These are phyloP conservation scores for Sphaeridia pumilis DNA, from an alignment of 2,888 invertebrate species.

Conservation along the genomic window DNA sequence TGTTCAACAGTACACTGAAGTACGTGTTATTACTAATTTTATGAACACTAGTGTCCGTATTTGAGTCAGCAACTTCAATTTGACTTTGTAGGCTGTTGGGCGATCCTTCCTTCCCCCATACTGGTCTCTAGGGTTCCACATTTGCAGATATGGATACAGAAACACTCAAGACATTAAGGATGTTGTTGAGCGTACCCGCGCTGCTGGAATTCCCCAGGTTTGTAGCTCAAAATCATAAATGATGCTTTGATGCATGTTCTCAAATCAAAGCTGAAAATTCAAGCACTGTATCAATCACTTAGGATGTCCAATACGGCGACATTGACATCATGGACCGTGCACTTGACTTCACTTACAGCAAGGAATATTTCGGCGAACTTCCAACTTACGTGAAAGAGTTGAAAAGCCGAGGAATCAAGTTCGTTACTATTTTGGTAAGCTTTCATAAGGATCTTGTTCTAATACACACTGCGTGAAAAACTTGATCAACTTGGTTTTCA, in stretches of 20 bases:
- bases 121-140: conserved; percentile 79
- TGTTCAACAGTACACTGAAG: conserved; percentile 52
- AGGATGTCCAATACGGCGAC: conserved; percentile 35
- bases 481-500: neutral
- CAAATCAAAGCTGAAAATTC: neutral
- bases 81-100: conserved; percentile 46
- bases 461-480: neutral
- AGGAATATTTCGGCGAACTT: conserved; percentile 49
- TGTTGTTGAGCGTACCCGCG: conserved; percentile 55
- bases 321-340: conserved; percentile 40
- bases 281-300: neutral
- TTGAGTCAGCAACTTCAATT: no score
- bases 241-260: neutral
- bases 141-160: conserved; percentile 59
- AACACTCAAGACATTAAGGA: conserved; percentile 51
- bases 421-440: conserved; percentile 20
- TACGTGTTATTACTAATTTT: conserved; percentile 36
- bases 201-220: conserved; percentile 63
- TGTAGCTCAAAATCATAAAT: no score
- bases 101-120: conserved; percentile 70
- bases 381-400: conserved; percentile 55
- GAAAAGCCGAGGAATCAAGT: conserved; percentile 45
- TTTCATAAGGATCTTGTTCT: neutral
- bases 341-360: conserved; percentile 66
- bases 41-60: neutral